A percentile compares a stretch with the other conserved stretches of the same genome.
These are phyloP conservation scores for Microplitis mediator DNA, from an alignment of 1,140 invertebrate species.

Conservation along the genomic window DNA sequence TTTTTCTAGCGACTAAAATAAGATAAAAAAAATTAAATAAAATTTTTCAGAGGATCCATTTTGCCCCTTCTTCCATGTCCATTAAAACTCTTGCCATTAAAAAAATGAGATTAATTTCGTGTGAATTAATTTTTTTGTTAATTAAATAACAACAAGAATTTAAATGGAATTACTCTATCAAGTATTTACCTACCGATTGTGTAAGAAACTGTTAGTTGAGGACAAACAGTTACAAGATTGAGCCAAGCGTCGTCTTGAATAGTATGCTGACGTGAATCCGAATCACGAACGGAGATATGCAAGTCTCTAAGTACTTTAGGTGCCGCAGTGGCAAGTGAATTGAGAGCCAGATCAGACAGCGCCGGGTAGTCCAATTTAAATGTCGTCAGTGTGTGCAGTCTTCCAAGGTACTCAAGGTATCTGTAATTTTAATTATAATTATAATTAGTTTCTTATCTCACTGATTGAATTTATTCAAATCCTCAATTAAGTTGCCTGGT, in stretches of 20 bases:
- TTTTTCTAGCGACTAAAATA: too few species aligned
- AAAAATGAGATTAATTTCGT: not conserved
- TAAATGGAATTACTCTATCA: not conserved
- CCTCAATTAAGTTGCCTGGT: not conserved
- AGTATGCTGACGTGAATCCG: constrained; percentile 54
- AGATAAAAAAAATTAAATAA: too few species aligned
- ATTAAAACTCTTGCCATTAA: not conserved
- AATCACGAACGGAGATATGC: constrained; percentile 52
- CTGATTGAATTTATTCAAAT: not conserved
- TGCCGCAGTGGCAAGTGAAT: constrained; percentile 46
- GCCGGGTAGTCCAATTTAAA: constrained; percentile 58
- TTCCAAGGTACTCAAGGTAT: constrained; percentile 49
- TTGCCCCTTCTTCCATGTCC: too few species aligned
- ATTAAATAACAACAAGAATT: not conserved
- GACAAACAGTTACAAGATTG: constrained; percentile 50
- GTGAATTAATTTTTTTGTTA: not conserved
- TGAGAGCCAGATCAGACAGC: constrained; percentile 53
- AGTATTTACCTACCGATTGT: constrained; percentile 48
- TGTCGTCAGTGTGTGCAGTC: constrained; percentile 44
- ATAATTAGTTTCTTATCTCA: too few species aligned
- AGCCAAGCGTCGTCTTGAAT: constrained; percentile 52
- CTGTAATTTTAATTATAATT: constrained; percentile 31
- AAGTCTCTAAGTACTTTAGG: constrained; percentile 44
- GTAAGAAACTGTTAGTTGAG: constrained; percentile 52
- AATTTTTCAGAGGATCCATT: too few species aligned